A percentile compares a stretch with the other conserved stretches of the same genome.
Conservation (phyloP, 2,797 vertebrate species). For the Orestias chungarensis region DNA sequence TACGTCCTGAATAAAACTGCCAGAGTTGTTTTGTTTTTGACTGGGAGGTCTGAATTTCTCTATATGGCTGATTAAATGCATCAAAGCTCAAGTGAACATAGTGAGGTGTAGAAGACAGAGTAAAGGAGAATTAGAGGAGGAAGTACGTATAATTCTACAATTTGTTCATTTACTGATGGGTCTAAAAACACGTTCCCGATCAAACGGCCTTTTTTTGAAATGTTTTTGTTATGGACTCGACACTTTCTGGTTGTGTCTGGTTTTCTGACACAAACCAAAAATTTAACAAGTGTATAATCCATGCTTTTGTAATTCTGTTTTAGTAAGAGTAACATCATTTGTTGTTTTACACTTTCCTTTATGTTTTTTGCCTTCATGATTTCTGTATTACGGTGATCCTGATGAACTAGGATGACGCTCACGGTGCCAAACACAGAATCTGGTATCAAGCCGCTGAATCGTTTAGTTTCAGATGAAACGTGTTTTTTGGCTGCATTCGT, state of each 20-base stretch:
- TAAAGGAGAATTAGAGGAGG: background rate
- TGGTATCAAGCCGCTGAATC: too few relatives aligned
- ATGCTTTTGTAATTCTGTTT: background rate
- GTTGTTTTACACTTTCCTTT: too few relatives aligned
- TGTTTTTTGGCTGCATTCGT: background rate
- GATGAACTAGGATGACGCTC: too few relatives aligned
- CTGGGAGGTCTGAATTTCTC: background rate
- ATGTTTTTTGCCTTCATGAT: background rate
- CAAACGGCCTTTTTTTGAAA: too few relatives aligned
- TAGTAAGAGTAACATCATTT: too few relatives aligned
- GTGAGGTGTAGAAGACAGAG: background rate
- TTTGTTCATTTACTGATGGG: background rate
- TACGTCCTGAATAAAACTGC: background rate
- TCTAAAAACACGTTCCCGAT: background rate
- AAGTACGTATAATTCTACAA: background rate
- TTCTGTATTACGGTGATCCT: background rate
- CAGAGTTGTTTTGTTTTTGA: background rate
- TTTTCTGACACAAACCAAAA: too few relatives aligned
- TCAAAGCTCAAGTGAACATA: background rate
- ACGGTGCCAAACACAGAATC: too few relatives aligned
- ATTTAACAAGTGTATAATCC: background rate
- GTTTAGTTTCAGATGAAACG: background rate
- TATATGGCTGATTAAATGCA: background rate
- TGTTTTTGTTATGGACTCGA: too few relatives aligned
- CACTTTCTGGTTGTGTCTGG: too few relatives aligned